phyloP scores from a whole-genome alignment of 2,797 vertebrate species.

The Pagetopsis macropterus region DNA sequence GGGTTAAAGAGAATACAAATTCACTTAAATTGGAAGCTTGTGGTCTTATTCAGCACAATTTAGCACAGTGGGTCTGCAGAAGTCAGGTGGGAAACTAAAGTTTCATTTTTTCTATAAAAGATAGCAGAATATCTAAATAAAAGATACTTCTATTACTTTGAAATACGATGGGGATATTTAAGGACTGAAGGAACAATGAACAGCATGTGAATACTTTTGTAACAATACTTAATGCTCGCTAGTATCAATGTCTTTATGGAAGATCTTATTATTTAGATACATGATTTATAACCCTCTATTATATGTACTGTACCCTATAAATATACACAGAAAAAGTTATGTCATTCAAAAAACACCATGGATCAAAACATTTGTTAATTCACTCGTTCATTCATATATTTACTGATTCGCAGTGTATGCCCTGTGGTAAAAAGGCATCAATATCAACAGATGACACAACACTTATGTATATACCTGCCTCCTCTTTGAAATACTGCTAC shows the following conservation, averaged over 20 bases:
- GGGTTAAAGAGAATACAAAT: slow-evolving; percentile 33
- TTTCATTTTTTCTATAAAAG: slow-evolving; percentile 31
- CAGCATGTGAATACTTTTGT: neutral
- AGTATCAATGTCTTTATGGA: too few species aligned
- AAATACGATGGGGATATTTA: neutral
- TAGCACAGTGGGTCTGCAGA: slow-evolving; percentile 26
- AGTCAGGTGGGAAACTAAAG: neutral
- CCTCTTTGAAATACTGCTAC: slow-evolving; percentile 19
- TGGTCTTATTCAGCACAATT: slow-evolving; percentile 20
- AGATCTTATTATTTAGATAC: neutral
- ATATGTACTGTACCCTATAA: neutral
- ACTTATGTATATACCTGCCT: neutral
- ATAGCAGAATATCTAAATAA: slow-evolving; percentile 21
- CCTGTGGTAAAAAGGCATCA: neutral
- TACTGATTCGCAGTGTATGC: slow-evolving; percentile 6
- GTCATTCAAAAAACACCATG: neutral
- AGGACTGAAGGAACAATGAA: neutral
- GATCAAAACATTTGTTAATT: neutral
- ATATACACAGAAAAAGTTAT: neutral
- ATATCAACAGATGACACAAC: slow-evolving; percentile 6
- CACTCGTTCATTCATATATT: neutral
- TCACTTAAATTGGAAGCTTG: slow-evolving; percentile 23
- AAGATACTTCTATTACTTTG: neutral
- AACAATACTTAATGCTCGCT: neutral
- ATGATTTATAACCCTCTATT: neutral